A percentile compares a stretch with the other conserved stretches of the same genome.
Conservation (phyloP, 2,113 vertebrate species). For the Rhinopomastus cyanomelas region DNA sequence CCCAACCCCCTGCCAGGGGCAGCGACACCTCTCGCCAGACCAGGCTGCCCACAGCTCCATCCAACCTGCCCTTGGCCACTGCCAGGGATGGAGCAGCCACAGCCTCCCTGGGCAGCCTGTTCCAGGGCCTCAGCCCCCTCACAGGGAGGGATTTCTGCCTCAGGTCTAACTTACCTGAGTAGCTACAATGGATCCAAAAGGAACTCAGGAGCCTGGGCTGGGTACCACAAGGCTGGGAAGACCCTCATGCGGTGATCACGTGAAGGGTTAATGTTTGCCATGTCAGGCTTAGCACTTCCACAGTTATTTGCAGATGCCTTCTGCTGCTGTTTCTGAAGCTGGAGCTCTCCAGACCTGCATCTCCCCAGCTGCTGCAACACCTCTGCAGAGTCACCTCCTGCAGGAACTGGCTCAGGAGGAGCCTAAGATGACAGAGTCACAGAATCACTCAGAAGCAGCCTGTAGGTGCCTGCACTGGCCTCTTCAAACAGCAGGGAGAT, state of each 20-base stretch:
- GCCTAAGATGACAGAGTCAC: too few relatives aligned
- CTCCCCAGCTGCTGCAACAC: rapidly evolving
- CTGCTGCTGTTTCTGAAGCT: neutral
- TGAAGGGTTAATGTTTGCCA: neutral
- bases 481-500: neutral
- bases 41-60: too few relatives aligned
- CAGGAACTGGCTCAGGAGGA: rapidly evolving
- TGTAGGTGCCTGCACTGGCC: rapidly evolving
- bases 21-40: too few relatives aligned
- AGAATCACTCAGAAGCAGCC: too few relatives aligned
- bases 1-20: too few relatives aligned
- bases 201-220: neutral
- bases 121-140: too few relatives aligned
- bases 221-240: neutral
- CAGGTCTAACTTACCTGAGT: too few relatives aligned
- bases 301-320: rapidly evolving
- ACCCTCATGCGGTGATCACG: rapidly evolving
- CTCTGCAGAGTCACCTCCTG: neutral
- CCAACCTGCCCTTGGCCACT: too few relatives aligned
- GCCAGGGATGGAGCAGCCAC: too few relatives aligned
- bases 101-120: too few relatives aligned
- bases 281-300: neutral
- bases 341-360: neutral
- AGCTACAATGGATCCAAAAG: neutral
- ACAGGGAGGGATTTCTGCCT: too few relatives aligned